Percentiles rank a stretch among this genome's conserved stretches.
Conservation (phyloP, 2,797 vertebrate genomes). For the Fringilla coelebs region DNA sequence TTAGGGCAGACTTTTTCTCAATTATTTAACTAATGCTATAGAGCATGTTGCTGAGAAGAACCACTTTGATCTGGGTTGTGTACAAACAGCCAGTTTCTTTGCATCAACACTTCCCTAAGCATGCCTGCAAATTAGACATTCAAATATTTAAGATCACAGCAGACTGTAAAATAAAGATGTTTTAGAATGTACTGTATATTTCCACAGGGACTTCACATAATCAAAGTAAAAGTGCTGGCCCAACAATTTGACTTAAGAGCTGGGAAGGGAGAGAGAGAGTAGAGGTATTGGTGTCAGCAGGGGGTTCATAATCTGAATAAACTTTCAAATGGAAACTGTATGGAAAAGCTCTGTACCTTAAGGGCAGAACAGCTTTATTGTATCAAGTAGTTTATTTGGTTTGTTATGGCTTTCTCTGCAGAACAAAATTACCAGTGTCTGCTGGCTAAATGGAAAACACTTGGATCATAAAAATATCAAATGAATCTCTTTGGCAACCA, state of each 20-base stretch:
- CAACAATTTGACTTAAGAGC: slow-evolving; percentile 16
- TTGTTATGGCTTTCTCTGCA: slow-evolving; percentile 46
- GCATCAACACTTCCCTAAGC: background rate
- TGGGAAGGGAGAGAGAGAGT: background rate
- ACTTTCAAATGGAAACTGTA: slow-evolving; percentile 36
- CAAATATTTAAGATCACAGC: slow-evolving; percentile 3
- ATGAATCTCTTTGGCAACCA: slow-evolving; percentile 41
- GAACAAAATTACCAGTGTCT: slow-evolving; percentile 53
- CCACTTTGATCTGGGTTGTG: background rate
- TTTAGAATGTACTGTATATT: background rate
- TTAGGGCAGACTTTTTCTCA: background rate
- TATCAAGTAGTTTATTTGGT: slow-evolving; percentile 52
- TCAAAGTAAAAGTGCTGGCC: slow-evolving; percentile 29
- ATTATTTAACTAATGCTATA: background rate
- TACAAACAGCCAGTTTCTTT: background rate
- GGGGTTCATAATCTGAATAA: slow-evolving; percentile 42
- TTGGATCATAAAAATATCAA: slow-evolving; percentile 65
- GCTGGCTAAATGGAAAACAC: slow-evolving; percentile 63
- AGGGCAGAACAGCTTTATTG: slow-evolving; percentile 52
- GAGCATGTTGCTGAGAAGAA: background rate
- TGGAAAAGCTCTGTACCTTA: slow-evolving; percentile 40
- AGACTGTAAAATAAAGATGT: slow-evolving; percentile 37
- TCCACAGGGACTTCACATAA: slow-evolving; percentile 7
- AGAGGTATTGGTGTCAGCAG: slow-evolving; percentile 11
- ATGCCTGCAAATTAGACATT: slow-evolving; percentile 14